phyloP scores from a whole-genome alignment of 2,797 vertebrate genomes.

The Megaceryle alcyon region DNA sequence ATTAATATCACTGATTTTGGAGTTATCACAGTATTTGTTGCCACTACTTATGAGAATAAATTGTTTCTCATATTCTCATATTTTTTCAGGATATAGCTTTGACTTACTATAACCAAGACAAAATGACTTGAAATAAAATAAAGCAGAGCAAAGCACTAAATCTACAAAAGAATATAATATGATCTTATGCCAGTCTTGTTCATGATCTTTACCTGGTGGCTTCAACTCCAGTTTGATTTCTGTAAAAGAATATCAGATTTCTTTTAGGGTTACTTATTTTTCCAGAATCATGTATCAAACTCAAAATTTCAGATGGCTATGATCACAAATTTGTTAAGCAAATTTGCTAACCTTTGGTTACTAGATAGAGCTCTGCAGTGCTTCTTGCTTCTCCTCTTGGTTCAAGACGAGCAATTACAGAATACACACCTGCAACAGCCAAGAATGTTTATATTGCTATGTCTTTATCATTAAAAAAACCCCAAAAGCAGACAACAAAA shows the following conservation, averaged over 20 bases:
- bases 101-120: neutral
- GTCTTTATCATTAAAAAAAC: neutral
- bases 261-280: neutral
- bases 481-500: neutral
- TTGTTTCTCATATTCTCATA: neutral
- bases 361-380: slow-evolving; percentile 96
- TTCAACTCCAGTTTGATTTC: slow-evolving; percentile 94
- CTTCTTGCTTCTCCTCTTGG: slow-evolving; percentile 97
- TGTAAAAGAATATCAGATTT: slow-evolving; percentile 78
- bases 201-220: slow-evolving; percentile 85
- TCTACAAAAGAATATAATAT: neutral
- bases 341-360: slow-evolving; percentile 90
- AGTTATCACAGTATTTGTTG: neutral
- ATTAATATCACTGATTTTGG: neutral
- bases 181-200: neutral
- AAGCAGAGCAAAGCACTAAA: neutral
- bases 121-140: neutral
- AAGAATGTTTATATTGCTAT: neutral
- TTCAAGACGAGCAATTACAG: slow-evolving; percentile 96
- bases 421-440: slow-evolving; percentile 89
- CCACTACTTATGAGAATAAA: neutral
- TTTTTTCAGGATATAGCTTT: neutral
- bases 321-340: neutral
- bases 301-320: neutral
- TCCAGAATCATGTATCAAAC: slow-evolving; percentile 10